Conservation (phyloP, 2,113 vertebrate genomes). For the Eulemur rufifrons region DNA sequence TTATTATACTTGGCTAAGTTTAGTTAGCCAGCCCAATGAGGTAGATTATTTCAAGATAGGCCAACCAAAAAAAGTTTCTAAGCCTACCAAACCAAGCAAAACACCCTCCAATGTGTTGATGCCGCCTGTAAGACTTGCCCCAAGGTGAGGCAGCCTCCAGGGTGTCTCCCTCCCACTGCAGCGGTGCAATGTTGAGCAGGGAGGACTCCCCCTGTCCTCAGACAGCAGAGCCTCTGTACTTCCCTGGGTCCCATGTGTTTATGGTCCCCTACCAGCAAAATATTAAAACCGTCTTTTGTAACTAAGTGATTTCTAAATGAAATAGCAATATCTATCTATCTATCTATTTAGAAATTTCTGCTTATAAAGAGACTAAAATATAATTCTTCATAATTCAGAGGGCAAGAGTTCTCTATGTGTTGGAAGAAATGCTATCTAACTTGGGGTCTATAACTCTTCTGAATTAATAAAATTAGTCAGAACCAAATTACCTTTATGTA, state of each 20-base stretch:
- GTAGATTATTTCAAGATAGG: neutral
- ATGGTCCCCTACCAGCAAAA: neutral
- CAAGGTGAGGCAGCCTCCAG: fast-evolving
- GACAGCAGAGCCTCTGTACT: neutral
- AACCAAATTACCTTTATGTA: neutral
- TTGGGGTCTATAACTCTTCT: neutral
- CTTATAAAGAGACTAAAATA: neutral
- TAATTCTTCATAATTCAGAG: neutral
- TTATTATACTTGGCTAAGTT: neutral
- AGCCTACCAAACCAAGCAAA: neutral
- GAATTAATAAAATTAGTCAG: neutral
- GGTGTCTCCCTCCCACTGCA: neutral
- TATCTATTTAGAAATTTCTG: neutral
- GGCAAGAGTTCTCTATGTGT: neutral
- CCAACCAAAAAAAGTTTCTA: neutral
- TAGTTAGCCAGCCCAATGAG: neutral
- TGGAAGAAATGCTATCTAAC: neutral
- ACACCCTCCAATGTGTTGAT: neutral
- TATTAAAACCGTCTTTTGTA: neutral
- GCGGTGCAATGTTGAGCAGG: neutral
- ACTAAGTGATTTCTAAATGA: neutral
- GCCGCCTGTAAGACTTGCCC: fast-evolving
- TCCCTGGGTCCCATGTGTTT: neutral
- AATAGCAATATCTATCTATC: neutral
- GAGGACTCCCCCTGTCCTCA: neutral